These are phyloP conservation scores for Aproaerema taeniolella DNA, from an alignment of 2,888 invertebrate genomes.

Conservation along the genomic window DNA sequence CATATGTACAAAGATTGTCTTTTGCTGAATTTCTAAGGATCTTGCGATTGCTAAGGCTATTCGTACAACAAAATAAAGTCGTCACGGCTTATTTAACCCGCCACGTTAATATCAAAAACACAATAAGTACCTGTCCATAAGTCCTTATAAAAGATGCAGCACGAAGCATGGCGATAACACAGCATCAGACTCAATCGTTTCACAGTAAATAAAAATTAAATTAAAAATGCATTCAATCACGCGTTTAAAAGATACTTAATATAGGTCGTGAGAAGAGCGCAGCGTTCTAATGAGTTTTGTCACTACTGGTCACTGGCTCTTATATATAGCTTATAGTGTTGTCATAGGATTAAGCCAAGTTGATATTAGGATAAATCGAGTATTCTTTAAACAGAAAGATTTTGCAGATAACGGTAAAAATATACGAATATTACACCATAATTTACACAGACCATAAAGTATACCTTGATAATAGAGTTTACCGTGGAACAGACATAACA, in stretches of 20 bases:
- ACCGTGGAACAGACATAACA: conserved; percentile 15
- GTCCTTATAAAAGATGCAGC: conserved; percentile 64
- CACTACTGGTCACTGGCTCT: conserved; percentile 32
- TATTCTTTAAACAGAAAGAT: conserved; percentile 50
- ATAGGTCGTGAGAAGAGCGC: neutral
- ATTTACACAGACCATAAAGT: conserved; percentile 49
- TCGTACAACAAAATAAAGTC: too few relatives aligned
- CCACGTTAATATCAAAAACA: neutral
- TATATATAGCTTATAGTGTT: too few relatives aligned
- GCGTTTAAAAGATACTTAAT: too few relatives aligned
- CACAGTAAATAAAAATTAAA: conserved; percentile 7
- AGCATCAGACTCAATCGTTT: conserved; percentile 31
- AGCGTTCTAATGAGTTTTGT: neutral
- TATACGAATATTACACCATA: conserved; percentile 44
- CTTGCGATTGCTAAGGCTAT: too few relatives aligned
- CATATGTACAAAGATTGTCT: too few relatives aligned
- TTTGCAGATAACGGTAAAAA: conserved; percentile 47
- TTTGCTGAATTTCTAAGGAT: too few relatives aligned
- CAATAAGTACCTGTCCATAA: conserved; percentile 52
- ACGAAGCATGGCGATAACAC: conserved; percentile 51
- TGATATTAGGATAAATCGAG: conserved; percentile 49
- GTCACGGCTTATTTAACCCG: neutral
- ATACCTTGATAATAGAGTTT: conserved; percentile 43
- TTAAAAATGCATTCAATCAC: conserved; percentile 18
- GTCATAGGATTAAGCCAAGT: conserved; percentile 35